Conservation (phyloP, 2,113 vertebrate species). For the Polypterus senegalus region DNA sequence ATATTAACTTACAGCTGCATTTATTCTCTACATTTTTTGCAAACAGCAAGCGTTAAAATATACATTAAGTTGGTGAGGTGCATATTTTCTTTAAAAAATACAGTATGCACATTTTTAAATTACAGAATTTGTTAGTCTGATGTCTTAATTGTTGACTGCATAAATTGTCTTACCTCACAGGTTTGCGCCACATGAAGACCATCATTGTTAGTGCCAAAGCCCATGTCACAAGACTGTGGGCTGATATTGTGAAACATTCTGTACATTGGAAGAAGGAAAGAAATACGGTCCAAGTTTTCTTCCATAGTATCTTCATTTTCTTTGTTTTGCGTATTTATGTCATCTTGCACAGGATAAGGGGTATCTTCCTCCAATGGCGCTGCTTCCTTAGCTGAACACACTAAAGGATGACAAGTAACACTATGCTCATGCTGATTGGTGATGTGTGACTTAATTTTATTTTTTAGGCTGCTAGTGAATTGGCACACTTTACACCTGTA, state of each 20-base stretch:
- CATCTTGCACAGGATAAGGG: slow-evolving; percentile 12
- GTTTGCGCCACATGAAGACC: slow-evolving; percentile 29
- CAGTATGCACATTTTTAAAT: no score
- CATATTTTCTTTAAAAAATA: no score
- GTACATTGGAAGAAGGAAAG: slow-evolving; percentile 35
- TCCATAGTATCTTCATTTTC: slow-evolving; percentile 33
- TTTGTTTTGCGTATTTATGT: slow-evolving; percentile 33
- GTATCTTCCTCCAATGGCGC: slow-evolving; percentile 13
- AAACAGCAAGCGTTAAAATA: no score
- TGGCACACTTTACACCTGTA: slow-evolving; percentile 39
- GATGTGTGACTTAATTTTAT: slow-evolving; percentile 31
- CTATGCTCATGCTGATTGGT: slow-evolving; percentile 18
- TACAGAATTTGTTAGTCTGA: no score
- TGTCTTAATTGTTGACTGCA: no score
- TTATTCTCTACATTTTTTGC: no score
- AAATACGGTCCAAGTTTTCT: slow-evolving; percentile 24
- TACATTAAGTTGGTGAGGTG: no score
- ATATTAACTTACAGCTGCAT: no score
- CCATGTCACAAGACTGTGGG: slow-evolving; percentile 32
- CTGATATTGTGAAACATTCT: slow-evolving; percentile 40
- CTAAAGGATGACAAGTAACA: neutral
- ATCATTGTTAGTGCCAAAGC: slow-evolving; percentile 18
- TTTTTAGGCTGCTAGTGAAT: slow-evolving; percentile 38
- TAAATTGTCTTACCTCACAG: slow-evolving; percentile 33
- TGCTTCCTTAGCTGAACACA: slow-evolving; percentile 18